Evolutionary conservation across 2,797 vertebrate genomes (phyloP).

Genomic region (Rhabdophis nuchalis): DNA sequence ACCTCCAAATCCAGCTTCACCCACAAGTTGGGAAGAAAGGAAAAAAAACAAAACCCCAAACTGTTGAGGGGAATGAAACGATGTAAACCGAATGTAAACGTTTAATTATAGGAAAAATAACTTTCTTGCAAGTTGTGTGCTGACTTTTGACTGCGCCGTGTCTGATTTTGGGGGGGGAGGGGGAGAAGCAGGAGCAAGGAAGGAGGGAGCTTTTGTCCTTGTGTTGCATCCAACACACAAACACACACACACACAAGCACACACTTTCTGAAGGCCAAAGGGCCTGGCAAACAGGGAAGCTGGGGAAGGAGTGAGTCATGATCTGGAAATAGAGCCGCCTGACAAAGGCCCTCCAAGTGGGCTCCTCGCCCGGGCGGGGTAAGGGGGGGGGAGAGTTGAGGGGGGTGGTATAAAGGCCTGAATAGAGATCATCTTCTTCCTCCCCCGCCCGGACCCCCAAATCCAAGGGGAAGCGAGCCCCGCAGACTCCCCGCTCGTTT

Average conservation of each 20-base stretch:
- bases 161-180: not conserved
- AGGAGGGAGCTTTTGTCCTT: not conserved
- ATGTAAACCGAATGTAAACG: not conserved
- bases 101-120: not conserved
- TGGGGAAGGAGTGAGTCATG: not conserved
- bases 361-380: not conserved
- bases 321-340: not conserved
- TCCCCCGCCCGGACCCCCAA: not conserved
- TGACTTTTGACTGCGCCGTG: not conserved
- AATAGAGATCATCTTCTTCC: no score
- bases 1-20: not conserved
- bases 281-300: not conserved
- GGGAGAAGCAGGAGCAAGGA: rapidly evolving
- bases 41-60: no score
- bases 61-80: not conserved
- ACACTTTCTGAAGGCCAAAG: not conserved
- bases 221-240: not conserved
- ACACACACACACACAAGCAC: not conserved
- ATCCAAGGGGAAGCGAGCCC: not conserved
- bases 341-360: not conserved
- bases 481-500: no score
- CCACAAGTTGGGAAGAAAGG: not conserved
- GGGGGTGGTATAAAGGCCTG: not conserved
- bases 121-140: not conserved
- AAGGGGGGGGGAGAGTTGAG: no score